Conservation (phyloP, 2,888 invertebrate species). For the Saturnia pavonia region DNA sequence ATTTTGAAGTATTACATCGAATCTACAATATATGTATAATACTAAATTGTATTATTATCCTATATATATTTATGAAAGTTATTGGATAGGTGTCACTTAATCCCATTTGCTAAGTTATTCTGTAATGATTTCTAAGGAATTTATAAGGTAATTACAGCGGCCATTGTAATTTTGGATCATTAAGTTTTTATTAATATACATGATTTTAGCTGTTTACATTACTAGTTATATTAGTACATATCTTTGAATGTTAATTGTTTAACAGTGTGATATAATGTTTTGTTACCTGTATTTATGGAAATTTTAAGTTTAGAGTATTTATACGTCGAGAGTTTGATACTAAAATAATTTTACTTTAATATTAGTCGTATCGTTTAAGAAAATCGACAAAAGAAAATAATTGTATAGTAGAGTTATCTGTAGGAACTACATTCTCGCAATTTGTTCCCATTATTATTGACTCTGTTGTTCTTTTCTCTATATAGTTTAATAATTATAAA, state of each 20-base stretch:
- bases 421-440: slow-evolving; percentile 9
- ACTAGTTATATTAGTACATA: neutral
- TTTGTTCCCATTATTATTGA: neutral
- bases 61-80: neutral
- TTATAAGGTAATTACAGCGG: neutral
- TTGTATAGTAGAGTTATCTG: neutral
- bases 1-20: neutral
- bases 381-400: neutral
- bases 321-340: neutral
- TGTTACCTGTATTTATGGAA: neutral
- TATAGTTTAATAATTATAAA: neutral
- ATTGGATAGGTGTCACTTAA: neutral
- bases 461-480: neutral
- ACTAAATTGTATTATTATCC: no score
- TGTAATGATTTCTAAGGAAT: neutral
- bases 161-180: neutral
- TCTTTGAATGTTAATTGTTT: neutral
- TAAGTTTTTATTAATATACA: neutral
- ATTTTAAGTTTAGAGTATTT: neutral
- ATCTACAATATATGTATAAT: neutral
- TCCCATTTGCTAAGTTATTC: neutral
- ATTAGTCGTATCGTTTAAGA: no score
- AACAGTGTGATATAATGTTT: neutral
- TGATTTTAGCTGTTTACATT: neutral
- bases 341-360: no score